Base-by-base conservation (phyloP, 1,140 invertebrate species). In the Anastrepha ludens region DNA sequence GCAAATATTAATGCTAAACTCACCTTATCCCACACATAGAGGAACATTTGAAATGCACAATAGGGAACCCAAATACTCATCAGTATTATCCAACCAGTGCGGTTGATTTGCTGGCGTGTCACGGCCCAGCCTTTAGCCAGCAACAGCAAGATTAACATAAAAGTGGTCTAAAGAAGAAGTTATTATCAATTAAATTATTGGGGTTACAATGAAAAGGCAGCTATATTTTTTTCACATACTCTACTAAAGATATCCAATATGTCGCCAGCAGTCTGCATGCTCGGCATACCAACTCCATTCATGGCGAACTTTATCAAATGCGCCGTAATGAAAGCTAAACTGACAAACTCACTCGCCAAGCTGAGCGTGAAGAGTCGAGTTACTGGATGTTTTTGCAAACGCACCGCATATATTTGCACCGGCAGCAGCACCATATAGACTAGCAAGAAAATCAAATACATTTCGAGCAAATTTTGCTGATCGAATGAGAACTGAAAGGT, bases 121-220 rank as follows among this genome's bases (percentile, higher is more conserved):
- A 99, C 97, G 15, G 98, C 98, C 98, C 98, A 99, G 47, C 99
- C 99, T 95, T 99, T 99, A 58, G 98, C 98, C 87, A 99, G 94
- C 81, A 99, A 94, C 70, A 99, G 94, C 59, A 99, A 94, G n/a
- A 99, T 94, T 88, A 99, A 94, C 97, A 99, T 99, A 91, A 89
- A 89, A 86, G 87, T 88, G 5, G 88, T 88, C 88, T 88, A 64
- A 20, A 15, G 1, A 44, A 55, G 0, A 70, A 87, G 20, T 44
- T 3, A 55, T 29, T 0, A 85, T n/a, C 2, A 50, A 81, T 81
- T 55, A 20, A 41, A 29, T 55, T 59, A 85, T 58, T 3, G 2
- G 3, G 58, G 58, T 20, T 59, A 29, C 3, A 20, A 1, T 29
- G 29, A 59, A 39, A 59, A 20, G 13, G 29, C 74, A 74, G 39